Base-by-base conservation (phyloP, 2,113 vertebrate genomes). In the Sinocyclocheilus maitianheensis region DNA sequence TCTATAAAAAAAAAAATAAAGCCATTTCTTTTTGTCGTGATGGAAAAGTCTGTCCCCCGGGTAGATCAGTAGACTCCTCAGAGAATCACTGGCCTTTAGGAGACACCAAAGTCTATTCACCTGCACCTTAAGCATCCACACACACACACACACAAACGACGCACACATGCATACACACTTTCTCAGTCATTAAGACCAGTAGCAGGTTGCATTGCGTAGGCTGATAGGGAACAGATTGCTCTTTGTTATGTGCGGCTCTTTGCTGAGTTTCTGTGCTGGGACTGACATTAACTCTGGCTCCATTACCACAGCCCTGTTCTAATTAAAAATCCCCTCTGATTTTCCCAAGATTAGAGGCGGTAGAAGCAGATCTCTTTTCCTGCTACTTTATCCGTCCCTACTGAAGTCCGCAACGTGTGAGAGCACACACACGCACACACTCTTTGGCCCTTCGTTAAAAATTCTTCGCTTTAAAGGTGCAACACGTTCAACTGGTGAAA, bases 311-410 rank as follows among this genome's bases (percentile, higher is more conserved):
- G 94, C 93, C 87, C 91, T 87, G 91, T 91, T 94, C 94, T 95
- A 95, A 95, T 95, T 95, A 94, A 95, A 95, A 94, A 94, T 91
- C 83, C 20, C 87, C 83, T 91, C 90, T 93, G 89, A 93, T 91
- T 90, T 92, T 92, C 91, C 91, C 89, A 91, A 93, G 93, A 94
- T 93, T 91, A 92, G 89, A 77, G 81, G 91, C 91, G 90, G 91
- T 90, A 81, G 86, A 62, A 92, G 90, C 78, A 34, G 92, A 92
- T 91, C 91, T 84, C 40, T 90, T 94, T 93, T 86, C 90, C 86
- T 91, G 87, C 88, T 88, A 89, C 84, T 91, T 62, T 90, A 90
- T 89, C 87, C 84, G 77, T 83, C 83, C 82, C 84, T 87, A 85
- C 67, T 1, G 1, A 10, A 92, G 86, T 62, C 80, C 87, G 74